Conservation (phyloP, 2,113 vertebrate species). For the Macquaria australasica region DNA sequence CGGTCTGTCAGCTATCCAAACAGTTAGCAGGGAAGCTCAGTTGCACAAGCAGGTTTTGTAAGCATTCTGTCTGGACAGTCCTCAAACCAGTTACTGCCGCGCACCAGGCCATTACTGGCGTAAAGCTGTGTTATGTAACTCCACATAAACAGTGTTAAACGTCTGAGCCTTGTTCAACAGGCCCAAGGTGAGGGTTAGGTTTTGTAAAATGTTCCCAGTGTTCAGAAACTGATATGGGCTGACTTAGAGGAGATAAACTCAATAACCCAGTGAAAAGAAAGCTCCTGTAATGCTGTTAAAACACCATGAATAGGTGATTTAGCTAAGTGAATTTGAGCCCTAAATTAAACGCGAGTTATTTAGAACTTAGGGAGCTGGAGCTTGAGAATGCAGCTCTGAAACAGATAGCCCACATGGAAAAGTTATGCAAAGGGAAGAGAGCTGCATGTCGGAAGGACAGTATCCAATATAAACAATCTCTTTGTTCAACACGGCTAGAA, state of each 20-base stretch:
- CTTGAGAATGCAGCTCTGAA: constrained; percentile 33
- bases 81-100: constrained; percentile 18
- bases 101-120: constrained; percentile 27
- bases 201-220: constrained; percentile 40
- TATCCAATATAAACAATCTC: constrained; percentile 65
- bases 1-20: constrained; percentile 51
- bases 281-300: constrained; percentile 50
- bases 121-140: constrained; percentile 56
- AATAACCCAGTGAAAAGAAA: constrained; percentile 38
- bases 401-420: constrained; percentile 53
- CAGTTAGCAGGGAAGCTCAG: constrained; percentile 27
- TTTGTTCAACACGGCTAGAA: constrained; percentile 57
- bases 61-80: constrained; percentile 24
- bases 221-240: constrained; percentile 30
- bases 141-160: constrained; percentile 53
- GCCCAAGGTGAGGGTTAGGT: constrained; percentile 28
- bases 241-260: constrained; percentile 44
- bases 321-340: constrained; percentile 52
- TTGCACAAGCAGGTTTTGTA: constrained; percentile 52
- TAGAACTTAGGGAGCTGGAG: constrained; percentile 22
- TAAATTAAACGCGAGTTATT: constrained; percentile 60
- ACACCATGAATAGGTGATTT: constrained; percentile 42
- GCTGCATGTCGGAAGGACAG: constrained; percentile 45
- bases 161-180: constrained; percentile 30
- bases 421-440: constrained; percentile 46